A percentile compares a stretch with the other conserved stretches of the same genome.
Conservation (phyloP, 2,888 invertebrate genomes). For the Vandiemenella viatica region DNA sequence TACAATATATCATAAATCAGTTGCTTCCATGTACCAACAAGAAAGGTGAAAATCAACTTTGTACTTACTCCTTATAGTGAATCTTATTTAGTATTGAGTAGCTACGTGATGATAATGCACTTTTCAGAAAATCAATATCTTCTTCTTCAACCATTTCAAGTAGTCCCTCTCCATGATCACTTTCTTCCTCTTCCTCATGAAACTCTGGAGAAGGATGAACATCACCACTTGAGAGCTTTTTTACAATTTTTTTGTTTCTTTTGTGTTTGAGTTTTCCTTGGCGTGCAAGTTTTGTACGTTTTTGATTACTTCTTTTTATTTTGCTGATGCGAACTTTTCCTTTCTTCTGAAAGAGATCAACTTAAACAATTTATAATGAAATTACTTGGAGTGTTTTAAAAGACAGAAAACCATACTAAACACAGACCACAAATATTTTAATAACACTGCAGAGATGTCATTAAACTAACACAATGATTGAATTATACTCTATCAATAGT, state of each 20-base stretch:
- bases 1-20: no score
- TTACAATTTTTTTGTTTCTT: constrained; percentile 14
- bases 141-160: constrained; percentile 42
- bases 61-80: constrained; percentile 9
- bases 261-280: constrained; percentile 33
- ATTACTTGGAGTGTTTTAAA: no score
- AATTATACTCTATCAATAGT: no score
- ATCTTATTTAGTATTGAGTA: constrained; percentile 14
- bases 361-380: no score
- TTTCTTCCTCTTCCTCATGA: constrained; percentile 18
- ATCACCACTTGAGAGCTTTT: constrained; percentile 12
- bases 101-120: constrained; percentile 29
- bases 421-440: no score
- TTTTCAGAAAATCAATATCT: constrained; percentile 37
- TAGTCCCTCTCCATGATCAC: constrained; percentile 37
- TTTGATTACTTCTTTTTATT: constrained; percentile 40
- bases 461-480: no score
- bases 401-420: no score
- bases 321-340: constrained; percentile 35
- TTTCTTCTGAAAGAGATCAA: constrained; percentile 35
- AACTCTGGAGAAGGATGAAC: background rate
- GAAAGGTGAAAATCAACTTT: no score
- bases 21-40: no score
- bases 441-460: no score
- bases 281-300: constrained; percentile 39